Evolutionary conservation across 2,888 invertebrate genomes (phyloP), one percentile per base, ranked within the genome.

Genomic region (Scotopteryx bipunctaria): DNA sequence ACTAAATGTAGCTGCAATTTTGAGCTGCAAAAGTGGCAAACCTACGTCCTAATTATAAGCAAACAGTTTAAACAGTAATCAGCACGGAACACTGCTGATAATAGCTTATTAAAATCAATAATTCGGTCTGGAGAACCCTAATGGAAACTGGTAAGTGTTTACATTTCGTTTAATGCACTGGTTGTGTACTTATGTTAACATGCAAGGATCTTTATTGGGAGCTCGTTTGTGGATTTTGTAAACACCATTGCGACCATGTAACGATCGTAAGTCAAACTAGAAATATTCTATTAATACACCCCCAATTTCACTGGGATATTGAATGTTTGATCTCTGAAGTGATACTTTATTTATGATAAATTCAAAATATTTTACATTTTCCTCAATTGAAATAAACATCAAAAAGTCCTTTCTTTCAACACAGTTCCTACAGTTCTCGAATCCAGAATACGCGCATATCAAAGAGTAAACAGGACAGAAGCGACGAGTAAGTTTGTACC

Each of bases 21-120:
- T 1, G 17, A 35, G 14, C 27, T 35, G 14, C 13, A n/a, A 43
- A 38, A 37, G 5, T 16, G 23, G 36, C 42, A 38, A 29, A 46
- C 46, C 51, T 49, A 32, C 33, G 17, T 43, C 47, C 29, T 36
- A 46, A 57, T 49, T 41, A 50, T 47, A 5, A 55, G 36, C 27
- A 46, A 50, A 55, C 45, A 41, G 46, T 55, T 55, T 44, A 47
- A 53, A 46, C 42, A 35, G 21, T 19, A 15, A 31, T 57, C 55
- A 23, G 47, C 27, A 15, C 38, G 13, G 21, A 45, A 42, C 46
- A 42, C 46, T 15, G 17, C 29, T 17, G 21, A 44, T 54, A 48
- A 40, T 40, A 6, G 36, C n/a, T n/a, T n/a, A n/a, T n/a, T n/a
- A n/a, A n/a, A n/a, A n/a, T n/a, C n/a, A n/a, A n/a, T n/a, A n/a